Base-by-base conservation (phyloP, 2,888 invertebrate genomes). In the Cheilosia vernalis region DNA sequence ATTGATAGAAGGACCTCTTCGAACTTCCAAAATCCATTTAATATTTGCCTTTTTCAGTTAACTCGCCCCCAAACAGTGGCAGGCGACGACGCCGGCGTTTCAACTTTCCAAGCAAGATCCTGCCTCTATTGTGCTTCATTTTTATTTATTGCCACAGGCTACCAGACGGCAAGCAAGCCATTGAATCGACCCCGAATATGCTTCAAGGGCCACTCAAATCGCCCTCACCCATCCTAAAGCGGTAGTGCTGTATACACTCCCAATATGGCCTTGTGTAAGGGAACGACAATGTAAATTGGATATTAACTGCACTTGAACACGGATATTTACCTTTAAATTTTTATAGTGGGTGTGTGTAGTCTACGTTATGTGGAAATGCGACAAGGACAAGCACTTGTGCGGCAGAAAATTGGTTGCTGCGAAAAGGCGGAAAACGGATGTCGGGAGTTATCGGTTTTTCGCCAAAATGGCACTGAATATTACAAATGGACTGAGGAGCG, bases 161-260 rank as follows among this genome's bases (percentile, higher is more conserved):
- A 79, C 69, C 74, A 84, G 84, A 84, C 84, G 79, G 80, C 84
- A 84, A 84, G 80, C 79, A 84, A 79, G 70, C 84, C 79, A 79
- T 84, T 69, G 84, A 84, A 70, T 74, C 84, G 79, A 84, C 84
- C 84, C 84, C 64, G 55, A 84, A 84, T 84, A 74, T 74, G 79
- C 74, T 84, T 84, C 79, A 69, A 79, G 84, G 74, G 69, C 67
- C 74, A 79, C 73, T 79, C 84, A 79, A 74, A 79, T 84, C 78
- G 53, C 78, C 63, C 78, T 67, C 66, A 74, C 79, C 69, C 63
- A 69, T 63, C 49, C 81, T 42, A 30, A 17, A 27, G 40, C 7
- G 19, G 9, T n/a, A 17, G 51, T 49, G 70, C 19, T 56, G 55
- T 51, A 64, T 73, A 58, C 69, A 27, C 53, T 55, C 27, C 58